Conservation (phyloP, 1,140 invertebrate species). For the Ceratina calcarata region DNA sequence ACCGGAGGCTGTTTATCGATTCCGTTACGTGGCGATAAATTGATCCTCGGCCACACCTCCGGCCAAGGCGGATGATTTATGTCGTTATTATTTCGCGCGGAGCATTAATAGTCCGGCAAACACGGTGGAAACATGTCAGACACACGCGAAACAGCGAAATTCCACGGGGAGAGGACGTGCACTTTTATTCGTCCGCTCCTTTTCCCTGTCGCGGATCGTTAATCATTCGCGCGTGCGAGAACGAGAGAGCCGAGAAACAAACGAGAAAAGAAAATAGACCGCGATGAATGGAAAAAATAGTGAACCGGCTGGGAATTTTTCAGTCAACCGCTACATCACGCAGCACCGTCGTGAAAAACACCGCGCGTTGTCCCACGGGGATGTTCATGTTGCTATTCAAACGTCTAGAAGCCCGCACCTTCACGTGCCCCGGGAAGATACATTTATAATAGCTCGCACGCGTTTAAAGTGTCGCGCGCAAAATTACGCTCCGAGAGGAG, state of each 20-base stretch:
- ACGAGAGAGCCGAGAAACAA: slow-evolving; percentile 12
- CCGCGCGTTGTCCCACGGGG: slow-evolving; percentile 39
- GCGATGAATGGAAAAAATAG: slow-evolving; percentile 59
- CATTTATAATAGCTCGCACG: slow-evolving; percentile 45
- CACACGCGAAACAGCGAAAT: slow-evolving; percentile 68
- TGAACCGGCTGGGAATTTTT: slow-evolving; percentile 66
- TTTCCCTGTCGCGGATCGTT: slow-evolving; percentile 69
- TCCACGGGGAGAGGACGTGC: slow-evolving; percentile 51
- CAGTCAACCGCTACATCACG: slow-evolving; percentile 67
- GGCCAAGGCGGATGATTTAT: slow-evolving; percentile 70
- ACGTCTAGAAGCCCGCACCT: slow-evolving; percentile 47
- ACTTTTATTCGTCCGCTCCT: slow-evolving; percentile 66
- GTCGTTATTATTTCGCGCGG: slow-evolving; percentile 66
- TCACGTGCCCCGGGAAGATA: slow-evolving; percentile 14
- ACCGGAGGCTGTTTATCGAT: slow-evolving; percentile 28
- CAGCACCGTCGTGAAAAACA: slow-evolving; percentile 50
- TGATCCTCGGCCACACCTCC: slow-evolving; percentile 38
- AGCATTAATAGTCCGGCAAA: slow-evolving; percentile 77
- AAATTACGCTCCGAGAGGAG: slow-evolving; percentile 17
- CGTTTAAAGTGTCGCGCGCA: slow-evolving; percentile 20
- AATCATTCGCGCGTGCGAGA: slow-evolving; percentile 69
- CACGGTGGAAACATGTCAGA: slow-evolving; percentile 75
- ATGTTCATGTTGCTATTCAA: slow-evolving; percentile 61
- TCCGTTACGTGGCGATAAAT: slow-evolving; percentile 42
- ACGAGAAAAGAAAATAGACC: slow-evolving; percentile 27